These are phyloP conservation scores for Parotia lawesii DNA, from an alignment of 2,113 vertebrate species.

Conservation along the genomic window DNA sequence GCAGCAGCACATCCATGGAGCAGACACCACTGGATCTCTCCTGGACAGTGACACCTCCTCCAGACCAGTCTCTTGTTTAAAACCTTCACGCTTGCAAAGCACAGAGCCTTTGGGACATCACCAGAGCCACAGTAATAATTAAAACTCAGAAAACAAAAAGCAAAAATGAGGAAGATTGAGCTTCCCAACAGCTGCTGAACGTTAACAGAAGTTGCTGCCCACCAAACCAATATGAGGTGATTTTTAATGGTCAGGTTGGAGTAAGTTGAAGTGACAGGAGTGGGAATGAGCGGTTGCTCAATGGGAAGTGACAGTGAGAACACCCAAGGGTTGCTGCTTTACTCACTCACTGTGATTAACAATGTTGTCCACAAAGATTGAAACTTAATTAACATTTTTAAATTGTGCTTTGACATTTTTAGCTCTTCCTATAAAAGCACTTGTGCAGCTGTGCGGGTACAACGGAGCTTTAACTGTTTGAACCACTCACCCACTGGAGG, in stretches of 20 bases:
- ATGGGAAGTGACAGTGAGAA: constrained; percentile 13
- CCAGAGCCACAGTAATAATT: not conserved
- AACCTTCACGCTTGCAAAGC: not conserved
- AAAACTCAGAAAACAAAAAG: not conserved
- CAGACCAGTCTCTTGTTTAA: not conserved
- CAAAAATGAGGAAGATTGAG: not conserved
- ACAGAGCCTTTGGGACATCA: not conserved
- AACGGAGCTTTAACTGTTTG: not conserved
- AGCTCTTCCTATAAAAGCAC: not conserved
- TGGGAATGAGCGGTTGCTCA: constrained; percentile 1
- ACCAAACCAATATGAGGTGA: not conserved
- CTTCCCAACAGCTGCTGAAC: not conserved
- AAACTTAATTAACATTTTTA: constrained; percentile 54
- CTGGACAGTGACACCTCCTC: not conserved
- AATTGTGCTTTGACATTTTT: constrained; percentile 47
- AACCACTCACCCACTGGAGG: not conserved
- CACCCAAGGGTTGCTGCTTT: constrained; percentile 1
- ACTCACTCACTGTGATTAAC: constrained; percentile 34
- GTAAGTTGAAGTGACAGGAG: not conserved
- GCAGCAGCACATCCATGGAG: rapidly evolving
- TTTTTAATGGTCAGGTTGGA: not conserved
- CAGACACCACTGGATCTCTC: not conserved
- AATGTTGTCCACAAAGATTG: constrained; percentile 36
- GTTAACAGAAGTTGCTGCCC: not conserved
- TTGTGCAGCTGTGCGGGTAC: not conserved